Conservation (phyloP, 2,888 invertebrate species). For the Anodontia alba region DNA sequence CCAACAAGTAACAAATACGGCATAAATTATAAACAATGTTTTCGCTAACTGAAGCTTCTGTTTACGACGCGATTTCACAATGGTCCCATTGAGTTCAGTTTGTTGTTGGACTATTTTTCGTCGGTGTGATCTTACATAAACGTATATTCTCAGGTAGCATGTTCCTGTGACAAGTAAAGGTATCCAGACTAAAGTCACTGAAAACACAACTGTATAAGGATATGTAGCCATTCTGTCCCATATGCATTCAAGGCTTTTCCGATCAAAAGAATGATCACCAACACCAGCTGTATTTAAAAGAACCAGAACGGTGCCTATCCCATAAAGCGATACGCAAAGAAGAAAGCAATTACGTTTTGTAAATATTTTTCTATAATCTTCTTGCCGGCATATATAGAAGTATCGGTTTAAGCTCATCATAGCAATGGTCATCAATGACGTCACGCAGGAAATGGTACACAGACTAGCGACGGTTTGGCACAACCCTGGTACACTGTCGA, state of each 20-base stretch:
- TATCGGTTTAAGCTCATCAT: slow-evolving; percentile 74
- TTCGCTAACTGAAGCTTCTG: slow-evolving; percentile 57
- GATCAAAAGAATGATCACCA: slow-evolving; percentile 71
- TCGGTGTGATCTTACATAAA: slow-evolving; percentile 47
- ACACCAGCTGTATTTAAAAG: slow-evolving; percentile 67
- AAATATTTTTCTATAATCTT: slow-evolving; percentile 63
- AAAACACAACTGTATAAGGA: slow-evolving; percentile 72
- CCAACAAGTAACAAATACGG: slow-evolving; percentile 75
- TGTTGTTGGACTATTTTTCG: slow-evolving; percentile 32
- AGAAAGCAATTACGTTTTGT: slow-evolving; percentile 57
- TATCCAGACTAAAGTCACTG: slow-evolving; percentile 70
- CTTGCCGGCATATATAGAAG: slow-evolving; percentile 68
- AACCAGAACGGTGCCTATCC: slow-evolving; percentile 63
- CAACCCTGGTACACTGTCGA: slow-evolving; percentile 64
- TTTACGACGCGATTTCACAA: neutral
- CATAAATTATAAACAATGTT: slow-evolving; percentile 74
- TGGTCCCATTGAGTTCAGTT: neutral
- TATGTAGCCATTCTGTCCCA: slow-evolving; percentile 73
- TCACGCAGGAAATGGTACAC: slow-evolving; percentile 74
- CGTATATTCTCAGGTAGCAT: slow-evolving; percentile 68
- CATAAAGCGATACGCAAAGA: slow-evolving; percentile 64
- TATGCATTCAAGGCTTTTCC: slow-evolving; percentile 72
- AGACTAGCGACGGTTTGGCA: slow-evolving; percentile 70
- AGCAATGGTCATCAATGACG: slow-evolving; percentile 73
- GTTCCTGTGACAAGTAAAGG: slow-evolving; percentile 65